Evolutionary conservation across 2,113 vertebrate species (phyloP), one percentile per base, ranked within the genome.

Genomic region (Phoxinus phoxinus): DNA sequence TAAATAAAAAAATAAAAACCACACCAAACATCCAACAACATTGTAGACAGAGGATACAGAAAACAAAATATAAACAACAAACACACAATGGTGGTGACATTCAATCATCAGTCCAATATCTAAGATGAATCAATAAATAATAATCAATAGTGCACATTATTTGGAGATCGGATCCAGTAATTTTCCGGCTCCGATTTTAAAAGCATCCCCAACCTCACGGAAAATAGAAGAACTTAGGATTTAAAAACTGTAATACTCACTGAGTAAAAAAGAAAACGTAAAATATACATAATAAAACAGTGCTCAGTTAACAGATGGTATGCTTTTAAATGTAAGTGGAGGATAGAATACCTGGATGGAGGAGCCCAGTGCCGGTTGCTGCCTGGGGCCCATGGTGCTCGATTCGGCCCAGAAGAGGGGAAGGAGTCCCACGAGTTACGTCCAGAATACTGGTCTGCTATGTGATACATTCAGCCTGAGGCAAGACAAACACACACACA

Each of bases 391-490:
- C 96, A 97, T 92, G 94, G 94, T 91, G 95, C 94, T 92, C 95
- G 95, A 92, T 94, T 94, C 89, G 95, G 93, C 92, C 95, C 93
- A 89, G 94, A 95, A 91, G 96, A 90, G 88, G 95, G 92, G 88
- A 95, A 96, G 91, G 96, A 94, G 93, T 96, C 96, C 95, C 96
- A 96, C 89, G 95, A 94, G 93, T 95, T 91, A 88, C 96, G 96
- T 93, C 94, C 96, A 93, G 96, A 95, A 91, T 96, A 95, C 94
- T 95, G 95, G 90, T 97, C 96, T 94, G 94, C 94, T 92, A 95
- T 92, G 91, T 95, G 96, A 97, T 97, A 96, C 96, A 97, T 97
- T 93, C 96, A 97, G 96, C 95, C 96, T 97, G 91, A 6, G 86
- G 88, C n/a, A 65, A 67, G 67, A 75, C 19, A 74, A 75, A 79